Base-by-base conservation (phyloP, 1,140 invertebrate species). In the Aplysia californica region DNA sequence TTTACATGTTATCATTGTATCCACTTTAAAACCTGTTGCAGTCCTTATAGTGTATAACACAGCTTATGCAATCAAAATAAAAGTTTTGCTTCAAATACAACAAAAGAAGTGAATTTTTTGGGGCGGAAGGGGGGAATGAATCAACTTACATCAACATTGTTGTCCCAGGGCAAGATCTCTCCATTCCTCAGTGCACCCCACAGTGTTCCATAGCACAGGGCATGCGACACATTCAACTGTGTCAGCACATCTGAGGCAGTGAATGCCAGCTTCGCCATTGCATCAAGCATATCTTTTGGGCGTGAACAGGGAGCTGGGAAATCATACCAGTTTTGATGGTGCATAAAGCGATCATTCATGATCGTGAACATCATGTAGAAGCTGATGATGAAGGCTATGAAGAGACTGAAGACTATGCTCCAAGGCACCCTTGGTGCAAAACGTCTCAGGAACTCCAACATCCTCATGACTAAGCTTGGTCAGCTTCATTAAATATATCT, bases 281-380 rank as follows among this genome's bases (percentile, higher is more conserved):
- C 58, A 94, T 95, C 89, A 93, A 95, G 77, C 92, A 93, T 55
- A 94, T 95, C 82, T 91, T 92, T 69, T 93, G 93, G 72, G 93
- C 94, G 41, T 10, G 10, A 89, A 94, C 66, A 95, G 93, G 26
- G 94, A 94, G 1, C 86, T 95, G 61, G 84, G 87, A 92, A 94
- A 94, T 29, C 94, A 94, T 29, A 94, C 94, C 36, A 95, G 93
- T 35, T 94, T 94, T 92, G 94, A 94, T n/a, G 21, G 91, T 92
- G 23, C 94, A 95, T 38, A 94, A 95, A 61, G 4, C 61, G 33
- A 20, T 78, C 31, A 39, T 50, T 74, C 18, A 35, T 20, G 33
- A 69, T 15, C 56, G 66, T 68, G 64, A 80, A 73, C 26, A 50
- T 65, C 58, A 75, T 1, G 6, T 73, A 58, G 36, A 61, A 26